phyloP scores from a whole-genome alignment of 2,888 invertebrate species.

The Piscicola geometra region DNA sequence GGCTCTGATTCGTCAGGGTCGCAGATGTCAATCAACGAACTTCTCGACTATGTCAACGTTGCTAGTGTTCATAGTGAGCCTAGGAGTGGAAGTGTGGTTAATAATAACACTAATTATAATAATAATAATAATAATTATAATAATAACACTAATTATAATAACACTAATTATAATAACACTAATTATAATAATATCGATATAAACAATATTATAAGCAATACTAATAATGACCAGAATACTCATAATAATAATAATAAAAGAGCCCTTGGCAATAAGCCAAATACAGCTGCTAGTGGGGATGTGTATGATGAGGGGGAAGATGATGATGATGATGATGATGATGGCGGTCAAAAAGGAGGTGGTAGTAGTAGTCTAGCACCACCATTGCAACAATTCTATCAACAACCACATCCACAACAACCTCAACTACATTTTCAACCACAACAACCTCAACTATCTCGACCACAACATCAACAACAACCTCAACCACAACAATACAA shows the following conservation, averaged over 20 bases:
- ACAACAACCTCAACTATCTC: no score
- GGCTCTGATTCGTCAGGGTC: background rate
- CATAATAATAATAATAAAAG: background rate
- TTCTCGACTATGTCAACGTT: conserved; percentile 18
- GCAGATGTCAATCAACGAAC: conserved; percentile 27
- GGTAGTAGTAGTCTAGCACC: no score
- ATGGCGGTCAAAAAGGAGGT: no score
- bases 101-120: background rate
- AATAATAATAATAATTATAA: background rate
- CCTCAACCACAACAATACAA: no score
- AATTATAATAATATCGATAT: no score
- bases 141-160: background rate
- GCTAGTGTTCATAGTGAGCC: background rate
- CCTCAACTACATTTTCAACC: no score
- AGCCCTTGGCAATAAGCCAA: background rate
- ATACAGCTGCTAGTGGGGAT: conserved; percentile 6
- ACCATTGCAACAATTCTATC: no score
- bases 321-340: background rate
- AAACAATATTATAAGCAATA: no score
- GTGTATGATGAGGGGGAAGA: background rate
- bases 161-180: background rate
- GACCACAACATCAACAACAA: no score
- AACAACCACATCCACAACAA: no score
- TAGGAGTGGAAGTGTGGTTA: background rate
- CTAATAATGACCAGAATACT: no score